Evolutionary conservation across 2,797 vertebrate species (phyloP), one percentile per base, ranked within the genome.

Genomic region (Ibycter americanus): DNA sequence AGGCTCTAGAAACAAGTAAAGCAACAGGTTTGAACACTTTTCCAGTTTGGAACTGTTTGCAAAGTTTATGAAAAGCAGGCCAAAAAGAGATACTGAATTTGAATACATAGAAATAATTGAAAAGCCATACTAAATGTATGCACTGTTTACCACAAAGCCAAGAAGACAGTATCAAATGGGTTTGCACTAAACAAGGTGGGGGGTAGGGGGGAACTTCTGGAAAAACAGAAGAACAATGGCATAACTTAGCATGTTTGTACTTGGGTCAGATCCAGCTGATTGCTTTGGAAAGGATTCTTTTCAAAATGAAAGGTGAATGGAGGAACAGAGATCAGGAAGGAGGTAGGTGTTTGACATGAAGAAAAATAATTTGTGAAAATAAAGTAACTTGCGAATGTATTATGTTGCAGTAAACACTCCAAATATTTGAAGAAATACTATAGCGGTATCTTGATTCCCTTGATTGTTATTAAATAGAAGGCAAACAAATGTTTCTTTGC

Each of bases 161-260:
- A 83, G 27, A 44, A 7, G 11, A 83, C 4, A 59, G 29, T 29
- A 84, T 82, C 80, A 93, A 86, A 87, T 21, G 13, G 23, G 40
- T 72, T 42, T 81, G 46, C 18, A 81, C 68, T 68, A 85, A 87
- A 87, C 38, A 87, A 88, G 31, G 15, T 4, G 42, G 42, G 21
- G 27, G 11, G 11, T 34, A 2, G 34, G 42, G 19, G 27, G 46
- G 84, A 68, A 55, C 21, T 77, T 76, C 52, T 86, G 59, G 73
- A 95, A 93, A 90, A 95, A 46, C 32, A 88, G 52, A 71, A 76
- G 13, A 94, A 93, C 83, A 93, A 91, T 74, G 63, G 70, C 55
- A 34, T 42, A 34, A 96, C 70, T 78, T 62, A 88, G 67, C 34
- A 27, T 87, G 89, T 82, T 88, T 93, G 51, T 72, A 71, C 76